phyloP scores from a whole-genome alignment of 2,113 vertebrate genomes.

The Callionymus lyra region DNA sequence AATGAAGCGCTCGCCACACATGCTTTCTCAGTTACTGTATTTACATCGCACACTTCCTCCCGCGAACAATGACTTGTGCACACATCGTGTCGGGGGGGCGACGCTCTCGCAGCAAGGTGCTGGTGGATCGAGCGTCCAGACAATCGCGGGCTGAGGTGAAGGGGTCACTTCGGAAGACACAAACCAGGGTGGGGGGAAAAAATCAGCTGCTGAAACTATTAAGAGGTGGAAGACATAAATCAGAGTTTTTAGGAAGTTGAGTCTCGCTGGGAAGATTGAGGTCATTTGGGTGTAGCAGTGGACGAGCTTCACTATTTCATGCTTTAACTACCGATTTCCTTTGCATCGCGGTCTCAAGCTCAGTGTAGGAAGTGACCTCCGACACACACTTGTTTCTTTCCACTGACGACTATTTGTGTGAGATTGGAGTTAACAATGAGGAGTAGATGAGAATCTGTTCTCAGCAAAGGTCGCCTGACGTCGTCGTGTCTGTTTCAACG shows the following conservation, averaged over 20 bases:
- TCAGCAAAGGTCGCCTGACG: too few relatives aligned
- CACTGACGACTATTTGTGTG: conserved; percentile 63
- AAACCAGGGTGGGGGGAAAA: conserved; percentile 35
- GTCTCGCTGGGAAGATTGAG: conserved; percentile 72
- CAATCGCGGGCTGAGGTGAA: conserved; percentile 62
- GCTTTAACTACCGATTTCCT: conserved; percentile 76
- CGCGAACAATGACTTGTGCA: conserved; percentile 82
- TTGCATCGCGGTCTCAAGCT: conserved; percentile 61
- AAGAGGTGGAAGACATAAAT: conserved; percentile 78
- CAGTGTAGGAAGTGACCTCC: conserved; percentile 72
- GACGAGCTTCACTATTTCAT: conserved; percentile 68
- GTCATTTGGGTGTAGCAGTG: conserved; percentile 72
- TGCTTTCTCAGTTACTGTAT: conserved; percentile 80
- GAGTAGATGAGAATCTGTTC: conserved; percentile 7
- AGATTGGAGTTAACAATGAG: conserved; percentile 42
- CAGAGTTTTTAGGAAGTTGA: conserved; percentile 60
- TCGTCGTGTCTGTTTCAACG: too few relatives aligned
- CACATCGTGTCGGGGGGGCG: conserved; percentile 57
- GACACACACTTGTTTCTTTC: conserved; percentile 55
- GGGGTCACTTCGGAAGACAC: conserved; percentile 63
- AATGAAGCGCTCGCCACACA: conserved; percentile 54
- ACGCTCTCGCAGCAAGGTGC: conserved; percentile 33
- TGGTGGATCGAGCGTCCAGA: conserved; percentile 61
- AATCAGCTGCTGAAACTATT: conserved; percentile 74
- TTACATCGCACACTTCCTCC: conserved; percentile 89